A percentile compares a stretch with the other conserved stretches of the same genome.
phyloP scores from a whole-genome alignment of 2,113 vertebrate species.

The Haplochromis vanheusdeni region DNA sequence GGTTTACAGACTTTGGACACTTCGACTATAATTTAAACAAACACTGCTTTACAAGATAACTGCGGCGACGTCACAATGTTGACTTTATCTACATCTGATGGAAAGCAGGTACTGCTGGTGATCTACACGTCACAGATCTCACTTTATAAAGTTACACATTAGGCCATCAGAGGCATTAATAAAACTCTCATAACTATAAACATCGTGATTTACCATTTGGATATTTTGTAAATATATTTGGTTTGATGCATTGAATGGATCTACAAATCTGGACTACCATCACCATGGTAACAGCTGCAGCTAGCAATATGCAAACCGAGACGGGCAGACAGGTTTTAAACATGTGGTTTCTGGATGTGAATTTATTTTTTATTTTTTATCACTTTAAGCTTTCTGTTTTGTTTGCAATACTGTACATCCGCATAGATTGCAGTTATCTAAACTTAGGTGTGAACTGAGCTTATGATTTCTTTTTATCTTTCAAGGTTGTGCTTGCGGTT shows the following conservation, averaged over 20 bases:
- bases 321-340: not conserved
- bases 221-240: not conserved
- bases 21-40: not conserved
- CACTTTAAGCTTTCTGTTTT: not conserved
- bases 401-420: not conserved
- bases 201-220: not conserved
- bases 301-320: not conserved
- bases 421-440: not conserved
- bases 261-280: constrained; percentile 16
- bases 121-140: not conserved
- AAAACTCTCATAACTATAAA: not conserved
- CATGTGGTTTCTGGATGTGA: not conserved
- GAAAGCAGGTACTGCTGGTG: not conserved
- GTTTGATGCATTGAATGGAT: constrained; percentile 4
- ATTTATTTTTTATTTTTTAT: not conserved
- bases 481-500: not conserved
- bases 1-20: not conserved
- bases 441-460: not conserved
- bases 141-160: not conserved
- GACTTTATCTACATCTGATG: not conserved
- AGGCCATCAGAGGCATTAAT: not conserved
- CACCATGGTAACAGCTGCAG: constrained; percentile 45
- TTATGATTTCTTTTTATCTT: not conserved
- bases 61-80: not conserved
- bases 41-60: not conserved